Conservation (phyloP, 2,888 invertebrate species). For the Eilema sororculum region DNA sequence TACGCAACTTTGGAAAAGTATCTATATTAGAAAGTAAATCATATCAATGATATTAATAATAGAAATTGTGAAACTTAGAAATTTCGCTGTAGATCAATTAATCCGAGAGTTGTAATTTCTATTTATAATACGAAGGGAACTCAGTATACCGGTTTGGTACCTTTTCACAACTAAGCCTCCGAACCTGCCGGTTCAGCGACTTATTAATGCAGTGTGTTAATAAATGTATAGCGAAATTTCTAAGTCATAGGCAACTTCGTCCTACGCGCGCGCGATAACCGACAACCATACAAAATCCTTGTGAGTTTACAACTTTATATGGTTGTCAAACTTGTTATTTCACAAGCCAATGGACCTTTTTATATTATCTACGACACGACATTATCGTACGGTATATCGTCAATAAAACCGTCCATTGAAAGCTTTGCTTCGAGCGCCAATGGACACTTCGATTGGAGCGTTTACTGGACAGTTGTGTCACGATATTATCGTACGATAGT, state of each 20-base stretch:
- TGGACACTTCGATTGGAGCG: no score
- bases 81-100: not conserved
- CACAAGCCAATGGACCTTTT: not conserved
- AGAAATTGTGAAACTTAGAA: not conserved
- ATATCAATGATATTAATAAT: not conserved
- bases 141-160: not conserved
- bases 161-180: not conserved
- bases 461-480: no score
- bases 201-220: not conserved
- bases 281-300: no score
- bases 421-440: no score
- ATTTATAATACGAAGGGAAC: not conserved
- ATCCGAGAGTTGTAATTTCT: not conserved
- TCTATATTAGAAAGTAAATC: not conserved
- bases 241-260: not conserved
- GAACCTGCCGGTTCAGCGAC: not conserved
- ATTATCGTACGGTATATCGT: no score
- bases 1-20: no score
- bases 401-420: no score
- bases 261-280: not conserved
- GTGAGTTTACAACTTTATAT: no score
- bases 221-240: not conserved
- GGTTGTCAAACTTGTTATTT: not conserved
- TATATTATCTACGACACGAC: no score
- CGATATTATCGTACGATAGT: no score